Base-by-base conservation (phyloP, 2,888 invertebrate genomes). In the Drosophila putrida region DNA sequence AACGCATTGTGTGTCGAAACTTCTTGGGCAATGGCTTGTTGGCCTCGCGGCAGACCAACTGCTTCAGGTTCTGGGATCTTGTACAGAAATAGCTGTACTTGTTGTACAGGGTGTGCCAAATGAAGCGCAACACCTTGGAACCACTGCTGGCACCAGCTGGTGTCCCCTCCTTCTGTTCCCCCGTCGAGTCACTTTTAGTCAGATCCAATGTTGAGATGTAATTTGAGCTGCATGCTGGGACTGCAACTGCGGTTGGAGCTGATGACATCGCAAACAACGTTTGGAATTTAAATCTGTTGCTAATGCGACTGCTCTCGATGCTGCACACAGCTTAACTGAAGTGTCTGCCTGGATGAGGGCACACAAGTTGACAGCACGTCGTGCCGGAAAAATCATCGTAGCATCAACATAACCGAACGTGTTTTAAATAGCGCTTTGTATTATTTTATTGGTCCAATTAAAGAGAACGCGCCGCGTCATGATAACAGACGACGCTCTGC, bases 391-490 rank as follows among this genome's bases (percentile, higher is more conserved):
- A 81, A 71, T 80, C 86, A 77, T 64, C 78, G 61, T 51, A 73
- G 49, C 59, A 60, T 62, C 68, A 57, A 50, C 61, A 71, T 70
- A 70, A 66, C 65, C 72, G 67, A 71, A 78, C 78, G 67, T 67
- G 75, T 77, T 77, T 84, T 75, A 87, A 84, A 89, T 64, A 71
- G 62, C 71, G 69, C 75, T 80, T 80, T 88, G 86, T 88, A 80
- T 87, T 88, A 87, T 80, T 83, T 90, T 89, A 90, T 90, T 90
- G 88, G 81, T 63, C 79, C 89, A 90, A 90, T 90, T 90, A 87
- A 89, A 80, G 83, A 82, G 65, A 68, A 70, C 73, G 53, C 71
- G 60, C 4, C 55, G 69, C 66, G 46, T 50, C 67, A 50, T 75
- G 86, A 86, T 86, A 86, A 86, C 79, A 80, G 25, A 58, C 47